A percentile compares a stretch with the other conserved stretches of the same genome.
phyloP scores from a whole-genome alignment of 2,797 vertebrate genomes.

The Meriones psammophilus region DNA sequence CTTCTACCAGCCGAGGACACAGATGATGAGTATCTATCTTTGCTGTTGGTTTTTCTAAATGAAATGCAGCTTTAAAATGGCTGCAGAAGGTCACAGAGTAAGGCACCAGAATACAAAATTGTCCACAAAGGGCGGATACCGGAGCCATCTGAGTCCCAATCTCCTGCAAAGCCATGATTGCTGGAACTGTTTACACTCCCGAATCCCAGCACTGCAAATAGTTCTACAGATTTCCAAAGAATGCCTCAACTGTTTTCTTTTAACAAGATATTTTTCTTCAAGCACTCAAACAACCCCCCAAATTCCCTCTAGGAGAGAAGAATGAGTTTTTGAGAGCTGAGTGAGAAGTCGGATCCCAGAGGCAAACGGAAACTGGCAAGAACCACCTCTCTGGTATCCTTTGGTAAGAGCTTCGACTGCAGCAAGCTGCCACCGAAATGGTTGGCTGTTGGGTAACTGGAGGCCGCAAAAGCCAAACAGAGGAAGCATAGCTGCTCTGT shows the following conservation, averaged over 20 bases:
- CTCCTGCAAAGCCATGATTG: conserved; percentile 2
- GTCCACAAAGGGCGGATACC: not conserved
- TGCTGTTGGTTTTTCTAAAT: not conserved
- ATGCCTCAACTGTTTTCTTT: conserved; percentile 31
- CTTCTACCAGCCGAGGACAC: not conserved
- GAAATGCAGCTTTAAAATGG: not conserved
- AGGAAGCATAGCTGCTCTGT: not conserved
- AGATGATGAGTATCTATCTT: not conserved
- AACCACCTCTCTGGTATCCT: not conserved
- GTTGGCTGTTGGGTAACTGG: too few relatives aligned
- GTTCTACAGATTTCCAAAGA: conserved; percentile 14
- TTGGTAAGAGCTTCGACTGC: not conserved
- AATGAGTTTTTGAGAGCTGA: not conserved
- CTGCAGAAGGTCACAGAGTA: not conserved
- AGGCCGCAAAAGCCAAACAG: not conserved
- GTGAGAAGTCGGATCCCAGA: not conserved
- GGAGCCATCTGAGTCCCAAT: not conserved
- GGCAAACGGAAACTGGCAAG: not conserved
- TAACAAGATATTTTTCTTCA: conserved; percentile 3
- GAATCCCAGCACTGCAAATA: conserved; percentile 49
- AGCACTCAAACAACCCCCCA: not conserved
- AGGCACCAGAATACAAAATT: not conserved
- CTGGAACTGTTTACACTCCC: conserved; percentile 28
- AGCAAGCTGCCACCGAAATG: not conserved
- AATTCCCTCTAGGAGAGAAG: not conserved